phyloP scores from a whole-genome alignment of 2,113 vertebrate genomes.

The Protobothrops flavoviridis region DNA sequence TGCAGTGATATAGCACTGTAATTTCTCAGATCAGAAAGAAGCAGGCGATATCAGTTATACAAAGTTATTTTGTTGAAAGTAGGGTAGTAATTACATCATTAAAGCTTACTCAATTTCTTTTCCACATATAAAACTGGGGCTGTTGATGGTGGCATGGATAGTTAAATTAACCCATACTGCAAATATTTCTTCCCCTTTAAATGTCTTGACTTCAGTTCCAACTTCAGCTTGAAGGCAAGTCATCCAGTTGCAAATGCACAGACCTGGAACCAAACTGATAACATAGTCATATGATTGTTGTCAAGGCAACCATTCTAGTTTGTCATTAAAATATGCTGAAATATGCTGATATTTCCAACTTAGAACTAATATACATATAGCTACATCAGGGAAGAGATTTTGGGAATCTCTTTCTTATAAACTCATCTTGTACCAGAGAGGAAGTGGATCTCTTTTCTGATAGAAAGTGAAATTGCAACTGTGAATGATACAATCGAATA shows the following conservation, averaged over 20 bases:
- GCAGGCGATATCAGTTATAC: neutral
- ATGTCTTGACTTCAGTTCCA: neutral
- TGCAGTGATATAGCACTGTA: neutral
- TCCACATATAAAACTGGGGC: neutral
- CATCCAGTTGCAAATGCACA: neutral
- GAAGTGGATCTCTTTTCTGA: neutral
- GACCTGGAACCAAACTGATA: neutral
- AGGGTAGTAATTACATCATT: neutral
- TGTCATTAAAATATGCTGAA: neutral
- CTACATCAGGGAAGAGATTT: neutral
- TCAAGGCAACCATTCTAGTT: neutral
- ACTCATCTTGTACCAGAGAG: neutral
- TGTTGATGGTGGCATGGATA: neutral
- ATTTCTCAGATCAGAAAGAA: neutral
- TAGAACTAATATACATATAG: neutral
- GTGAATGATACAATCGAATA: neutral
- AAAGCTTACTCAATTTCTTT: neutral
- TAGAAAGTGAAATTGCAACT: neutral
- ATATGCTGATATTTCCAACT: neutral
- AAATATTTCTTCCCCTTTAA: neutral
- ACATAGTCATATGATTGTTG: neutral
- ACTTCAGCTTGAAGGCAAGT: neutral
- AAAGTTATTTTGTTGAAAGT: neutral
- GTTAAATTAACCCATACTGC: neutral
- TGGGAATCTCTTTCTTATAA: neutral